Evolutionary conservation across 2,888 invertebrate species (phyloP).

Genomic region (Yponomeuta malinellus): DNA sequence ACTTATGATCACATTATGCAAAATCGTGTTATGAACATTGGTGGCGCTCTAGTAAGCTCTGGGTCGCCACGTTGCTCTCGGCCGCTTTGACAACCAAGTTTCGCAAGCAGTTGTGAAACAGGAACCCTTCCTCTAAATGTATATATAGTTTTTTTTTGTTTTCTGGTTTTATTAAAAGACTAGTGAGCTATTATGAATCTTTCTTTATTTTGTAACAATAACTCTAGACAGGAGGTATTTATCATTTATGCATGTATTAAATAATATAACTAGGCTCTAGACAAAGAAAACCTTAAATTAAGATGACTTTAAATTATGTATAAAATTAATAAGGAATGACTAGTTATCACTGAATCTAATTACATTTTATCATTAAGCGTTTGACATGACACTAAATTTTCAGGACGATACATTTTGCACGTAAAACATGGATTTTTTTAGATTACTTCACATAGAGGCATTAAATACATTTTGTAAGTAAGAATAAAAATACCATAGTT

Average conservation of each 20-base stretch:
- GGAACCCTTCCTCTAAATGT: no score
- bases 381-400: not conserved
- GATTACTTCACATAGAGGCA: not conserved
- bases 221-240: conserved; percentile 70
- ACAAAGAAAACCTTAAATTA: not conserved
- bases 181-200: conserved; percentile 56
- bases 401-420: not conserved
- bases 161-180: not conserved
- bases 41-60: no score
- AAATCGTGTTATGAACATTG: no score
- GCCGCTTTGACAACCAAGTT: no score
- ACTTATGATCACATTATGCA: no score
- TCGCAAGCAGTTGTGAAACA: no score
- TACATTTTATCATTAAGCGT: conserved; percentile 3
- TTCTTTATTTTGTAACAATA: conserved; percentile 70
- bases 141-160: no score
- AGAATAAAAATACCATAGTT: no score
- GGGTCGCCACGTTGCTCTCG: no score
- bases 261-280: conserved; percentile 16
- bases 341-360: conserved; percentile 1
- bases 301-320: no score
- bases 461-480: not conserved
- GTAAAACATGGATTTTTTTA: not conserved
- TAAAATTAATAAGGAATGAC: not conserved
- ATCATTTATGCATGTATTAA: conserved; percentile 39